These are phyloP conservation scores for Ochropleura leucogaster DNA, from an alignment of 2,888 invertebrate species.

Conservation along the genomic window DNA sequence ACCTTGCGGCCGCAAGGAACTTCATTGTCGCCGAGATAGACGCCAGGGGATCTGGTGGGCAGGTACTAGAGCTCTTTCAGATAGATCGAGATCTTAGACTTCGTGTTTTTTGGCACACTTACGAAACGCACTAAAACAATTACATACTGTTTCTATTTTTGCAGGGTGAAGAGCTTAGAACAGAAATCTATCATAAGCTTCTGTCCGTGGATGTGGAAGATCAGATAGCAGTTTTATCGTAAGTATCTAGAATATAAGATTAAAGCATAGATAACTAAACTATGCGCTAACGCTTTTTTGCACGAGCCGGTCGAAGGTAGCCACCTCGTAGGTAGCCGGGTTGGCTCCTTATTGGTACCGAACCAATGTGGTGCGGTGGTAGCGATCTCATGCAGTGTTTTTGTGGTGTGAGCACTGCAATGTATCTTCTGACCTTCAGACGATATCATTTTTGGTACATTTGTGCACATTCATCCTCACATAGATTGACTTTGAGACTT, in stretches of 20 bases:
- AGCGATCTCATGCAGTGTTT: too few species aligned
- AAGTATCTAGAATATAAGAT: conserved; percentile 71
- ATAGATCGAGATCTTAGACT: not conserved
- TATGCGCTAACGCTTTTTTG: too few species aligned
- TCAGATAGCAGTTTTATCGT: conserved; percentile 93
- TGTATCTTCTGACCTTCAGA: not conserved
- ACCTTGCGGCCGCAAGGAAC: conserved; percentile 94
- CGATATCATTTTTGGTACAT: not conserved
- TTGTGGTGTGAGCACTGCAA: too few species aligned
- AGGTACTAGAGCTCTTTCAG: conserved; percentile 70
- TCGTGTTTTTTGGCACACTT: not conserved
- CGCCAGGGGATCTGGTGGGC: conserved; percentile 95
- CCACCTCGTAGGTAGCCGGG: too few species aligned
- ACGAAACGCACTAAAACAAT: not conserved
- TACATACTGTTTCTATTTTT: conserved; percentile 45
- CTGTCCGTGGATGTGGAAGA: conserved; percentile 95
- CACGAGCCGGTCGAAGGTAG: too few species aligned
- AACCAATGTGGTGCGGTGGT: not conserved
- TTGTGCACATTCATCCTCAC: not conserved
- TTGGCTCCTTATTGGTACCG: not conserved
- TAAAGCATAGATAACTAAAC: not conserved
- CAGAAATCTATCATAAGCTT: conserved; percentile 93
- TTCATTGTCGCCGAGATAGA: conserved; percentile 97
- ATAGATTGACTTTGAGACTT: not conserved
- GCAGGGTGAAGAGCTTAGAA: conserved; percentile 94